Evolutionary conservation across 2,888 invertebrate genomes (phyloP).

Genomic region (Pristionchus arcanus): DNA sequence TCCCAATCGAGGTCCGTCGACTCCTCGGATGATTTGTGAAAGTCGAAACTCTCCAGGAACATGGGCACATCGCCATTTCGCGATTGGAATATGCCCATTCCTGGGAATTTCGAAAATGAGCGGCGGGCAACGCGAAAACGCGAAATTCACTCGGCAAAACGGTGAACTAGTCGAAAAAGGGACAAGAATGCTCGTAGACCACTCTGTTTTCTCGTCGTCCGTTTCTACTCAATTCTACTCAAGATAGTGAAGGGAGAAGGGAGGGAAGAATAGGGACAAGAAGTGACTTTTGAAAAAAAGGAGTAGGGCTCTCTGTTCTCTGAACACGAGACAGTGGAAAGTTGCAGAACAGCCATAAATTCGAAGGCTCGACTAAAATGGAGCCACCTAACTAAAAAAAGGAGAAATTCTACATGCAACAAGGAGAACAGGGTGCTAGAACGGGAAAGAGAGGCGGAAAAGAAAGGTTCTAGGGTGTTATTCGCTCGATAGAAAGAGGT

Average conservation of each 20-base stretch:
- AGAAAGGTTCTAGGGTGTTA: background rate
- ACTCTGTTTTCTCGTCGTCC: background rate
- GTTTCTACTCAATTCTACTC: slow-evolving; percentile 23
- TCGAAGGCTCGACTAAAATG: too few species aligned
- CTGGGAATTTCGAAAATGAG: background rate
- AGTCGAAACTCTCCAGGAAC: slow-evolving; percentile 48
- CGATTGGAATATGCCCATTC: slow-evolving; percentile 40
- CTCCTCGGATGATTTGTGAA: slow-evolving; percentile 13
- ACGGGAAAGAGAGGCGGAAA: background rate
- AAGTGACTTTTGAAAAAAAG: background rate
- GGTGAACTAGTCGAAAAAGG: background rate
- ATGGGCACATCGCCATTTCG: slow-evolving; percentile 46
- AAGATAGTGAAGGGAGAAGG: slow-evolving; percentile 14
- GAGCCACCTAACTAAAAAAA: too few species aligned
- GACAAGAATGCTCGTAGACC: background rate
- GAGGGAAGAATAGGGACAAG: background rate
- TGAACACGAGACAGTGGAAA: background rate
- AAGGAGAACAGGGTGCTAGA: background rate
- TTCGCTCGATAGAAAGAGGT: background rate
- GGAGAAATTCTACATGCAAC: too few species aligned
- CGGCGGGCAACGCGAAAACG: background rate
- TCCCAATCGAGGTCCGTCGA: background rate
- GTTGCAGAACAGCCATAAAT: too few species aligned
- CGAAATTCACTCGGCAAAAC: background rate
- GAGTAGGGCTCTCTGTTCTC: too few species aligned